Base-by-base conservation (phyloP, 1,140 invertebrate species). In the Drosophila lowei region DNA sequence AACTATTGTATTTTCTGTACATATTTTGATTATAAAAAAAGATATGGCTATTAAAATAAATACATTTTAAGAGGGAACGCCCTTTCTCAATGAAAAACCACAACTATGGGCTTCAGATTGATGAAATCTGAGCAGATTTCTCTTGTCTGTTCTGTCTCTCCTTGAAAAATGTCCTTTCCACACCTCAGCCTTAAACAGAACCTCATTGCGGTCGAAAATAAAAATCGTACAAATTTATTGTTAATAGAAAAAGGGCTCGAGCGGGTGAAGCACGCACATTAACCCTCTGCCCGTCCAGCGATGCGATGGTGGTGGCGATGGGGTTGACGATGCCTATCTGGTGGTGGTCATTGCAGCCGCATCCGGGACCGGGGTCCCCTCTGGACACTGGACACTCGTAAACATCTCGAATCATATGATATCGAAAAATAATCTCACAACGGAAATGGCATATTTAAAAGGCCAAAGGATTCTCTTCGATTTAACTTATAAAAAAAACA, bases 401-500 rank as follows among this genome's bases (percentile, higher is more conserved):
- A 88, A 89, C 84, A 79, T 83, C 52, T 79, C 72, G 75, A 79
- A 83, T 88, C 83, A 83, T 83, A 72, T 63, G 75, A 88, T 89
- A 88, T 89, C 83, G 83, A 88, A 88, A 88, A 88, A 88, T 88
- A 88, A 88, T 88, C 83, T 89, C 58, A 53, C 72, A 72, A 66
- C 79, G 83, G 83, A 88, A 88, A 88, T 83, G 79, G 83, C 84
- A 86, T 86, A 86, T 86, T 86, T 86, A 88, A 88, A 83, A 76
- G 79, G 79, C 79, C 52, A 83, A 83, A 79, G 84, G 83, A 88
- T 89, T 83, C 44, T 58, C 72, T 70, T 71, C 76, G 83, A 83
- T 88, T 88, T 88, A 88, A 83, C 79, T 89, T 86, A 83, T 83
- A 86, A 86, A 77, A 61, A 80, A 49, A 38, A 38, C 11, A 38